Evolutionary conservation across 2,888 invertebrate species (phyloP).

Genomic region (Aphidius colemani): DNA sequence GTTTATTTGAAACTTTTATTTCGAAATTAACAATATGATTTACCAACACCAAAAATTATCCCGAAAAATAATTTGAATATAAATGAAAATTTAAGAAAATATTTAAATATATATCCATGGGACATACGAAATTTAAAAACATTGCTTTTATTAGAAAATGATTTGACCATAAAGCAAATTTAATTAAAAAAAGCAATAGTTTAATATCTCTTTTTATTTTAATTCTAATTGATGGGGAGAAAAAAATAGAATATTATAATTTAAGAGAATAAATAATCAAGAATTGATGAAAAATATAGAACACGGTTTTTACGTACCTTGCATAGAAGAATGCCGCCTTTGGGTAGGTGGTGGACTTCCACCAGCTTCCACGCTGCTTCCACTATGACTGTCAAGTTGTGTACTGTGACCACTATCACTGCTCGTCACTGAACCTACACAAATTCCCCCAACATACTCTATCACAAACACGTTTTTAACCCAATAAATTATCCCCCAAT

Average conservation of each 20-base stretch:
- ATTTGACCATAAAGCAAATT: background rate
- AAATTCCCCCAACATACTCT: conserved; percentile 57
- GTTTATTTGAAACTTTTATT: background rate
- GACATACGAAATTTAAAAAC: conserved; percentile 33
- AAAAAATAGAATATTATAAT: background rate
- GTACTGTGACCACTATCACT: conserved; percentile 90
- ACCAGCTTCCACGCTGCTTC: conserved; percentile 64
- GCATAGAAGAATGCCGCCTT: conserved; percentile 64
- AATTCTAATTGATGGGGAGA: background rate
- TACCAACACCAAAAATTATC: no score
- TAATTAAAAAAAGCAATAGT: background rate
- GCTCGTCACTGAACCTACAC: conserved; percentile 82
- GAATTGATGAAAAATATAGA: background rate
- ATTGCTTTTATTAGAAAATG: background rate
- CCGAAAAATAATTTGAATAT: no score
- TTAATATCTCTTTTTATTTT: background rate
- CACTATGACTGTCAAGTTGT: conserved; percentile 69
- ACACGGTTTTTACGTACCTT: conserved; percentile 57
- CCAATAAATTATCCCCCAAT: conserved; percentile 10
- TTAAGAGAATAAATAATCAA: background rate
- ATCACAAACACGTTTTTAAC: conserved; percentile 50
- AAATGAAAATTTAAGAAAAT: no score
- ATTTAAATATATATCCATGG: conserved; percentile 26
- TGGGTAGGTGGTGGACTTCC: conserved; percentile 63
- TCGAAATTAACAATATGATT: background rate